Evolutionary conservation across 2,113 vertebrate species (phyloP), one percentile per base, ranked within the genome.

Genomic region (Coregonus clupeaformis): DNA sequence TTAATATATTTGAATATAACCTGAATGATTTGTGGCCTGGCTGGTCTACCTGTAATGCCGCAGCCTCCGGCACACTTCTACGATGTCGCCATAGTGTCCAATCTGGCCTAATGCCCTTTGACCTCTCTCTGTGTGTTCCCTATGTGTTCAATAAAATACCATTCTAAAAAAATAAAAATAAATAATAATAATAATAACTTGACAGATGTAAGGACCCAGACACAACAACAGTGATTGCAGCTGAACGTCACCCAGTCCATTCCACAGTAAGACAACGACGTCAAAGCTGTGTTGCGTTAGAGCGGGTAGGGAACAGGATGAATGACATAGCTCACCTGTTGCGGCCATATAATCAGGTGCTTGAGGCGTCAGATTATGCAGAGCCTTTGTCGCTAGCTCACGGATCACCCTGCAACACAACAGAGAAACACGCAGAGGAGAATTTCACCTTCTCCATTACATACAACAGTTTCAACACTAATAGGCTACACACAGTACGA

Each of bases 321-420:
- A 66, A 77, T 67, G 77, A 88, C 85, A 81, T 83, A 71, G 68
- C 93, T 92, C 90, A 98, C 98, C 96, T 30, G 89, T 86, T 0
- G 85, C 20, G 1, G 93, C 92, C 84, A 96, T 94, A 86, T 97
- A 96, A 59, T 95, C 94, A 0, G 96, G 94, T 0, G 93, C 94
- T 69, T 32, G 86, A 25, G 91, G 91, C 1, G 95, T 94, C 70
- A 99, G 93, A 91, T 97, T 97, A 36, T 95, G 92, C 25, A 99
- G 90, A 0, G 96, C 95, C 91, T 95, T 96, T 1, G 94, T 91
- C 2, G 96, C 82, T 52, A 98, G 92, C 77, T 97, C 95, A 69
- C 97, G 90, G 82, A 99, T 95, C 62, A 82, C 90, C 71, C 98
- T 99, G 88, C 5, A 71, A 87, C 22, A 16, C 66, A 11, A 27